Evolutionary conservation across 1,140 invertebrate species (phyloP).

Genomic region (Centruroides sculpturatus): DNA sequence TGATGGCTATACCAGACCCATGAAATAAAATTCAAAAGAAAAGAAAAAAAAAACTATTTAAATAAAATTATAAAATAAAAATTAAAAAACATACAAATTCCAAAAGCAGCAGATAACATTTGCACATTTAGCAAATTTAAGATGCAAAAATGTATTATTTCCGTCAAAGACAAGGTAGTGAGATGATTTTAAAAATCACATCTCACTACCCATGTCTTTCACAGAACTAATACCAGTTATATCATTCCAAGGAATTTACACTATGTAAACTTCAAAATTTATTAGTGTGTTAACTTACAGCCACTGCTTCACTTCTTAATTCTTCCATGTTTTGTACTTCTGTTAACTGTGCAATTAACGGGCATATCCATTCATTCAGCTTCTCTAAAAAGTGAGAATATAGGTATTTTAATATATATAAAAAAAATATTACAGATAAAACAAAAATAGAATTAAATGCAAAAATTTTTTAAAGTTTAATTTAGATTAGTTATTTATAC

Average conservation of each 20-base stretch:
- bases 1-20: slow-evolving; percentile 17
- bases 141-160: not conserved
- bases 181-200: slow-evolving; percentile 28
- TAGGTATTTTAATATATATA: not conserved
- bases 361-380: slow-evolving; percentile 43
- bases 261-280: not conserved
- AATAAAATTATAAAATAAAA: not conserved
- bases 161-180: slow-evolving; percentile 34
- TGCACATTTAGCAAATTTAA: not conserved
- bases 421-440: not conserved
- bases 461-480: too few species aligned
- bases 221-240: slow-evolving; percentile 19
- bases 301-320: slow-evolving; percentile 36
- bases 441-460: not conserved
- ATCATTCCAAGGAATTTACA: not conserved
- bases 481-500: too few species aligned
- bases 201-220: slow-evolving; percentile 47
- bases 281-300: slow-evolving; percentile 27
- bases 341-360: slow-evolving; percentile 37
- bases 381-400: slow-evolving; percentile 27
- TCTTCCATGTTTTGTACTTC: slow-evolving; percentile 34
- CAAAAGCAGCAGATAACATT: not conserved
- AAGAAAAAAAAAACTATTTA: not conserved
- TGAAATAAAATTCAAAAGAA: slow-evolving; percentile 1
- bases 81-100: not conserved